Base-by-base conservation (phyloP, 2,113 vertebrate species). In the Takifugu flavidus region DNA sequence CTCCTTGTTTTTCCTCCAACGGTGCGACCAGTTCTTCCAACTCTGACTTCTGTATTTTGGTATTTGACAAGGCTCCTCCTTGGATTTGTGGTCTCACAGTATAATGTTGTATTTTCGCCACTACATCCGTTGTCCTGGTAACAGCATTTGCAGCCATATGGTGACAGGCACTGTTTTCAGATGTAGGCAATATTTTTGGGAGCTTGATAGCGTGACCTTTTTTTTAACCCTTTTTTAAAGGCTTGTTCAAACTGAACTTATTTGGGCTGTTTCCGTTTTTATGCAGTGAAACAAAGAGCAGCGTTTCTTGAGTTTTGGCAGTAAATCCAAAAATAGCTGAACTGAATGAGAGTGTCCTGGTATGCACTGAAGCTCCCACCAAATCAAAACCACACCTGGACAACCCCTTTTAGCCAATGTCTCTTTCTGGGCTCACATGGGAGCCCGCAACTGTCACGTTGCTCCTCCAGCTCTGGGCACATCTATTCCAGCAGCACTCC, bases 391-490 rank as follows among this genome's bases (percentile, higher is more conserved):
- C 34, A 49, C 67, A 74, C 61, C 68, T 75, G 65, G 39, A 60
- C 60, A 65, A 57, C 28, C 27, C 8, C 25, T 44, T n/a, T 52
- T 28, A 3, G 43, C 3, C n/a, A 49, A 31, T 51, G 51, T 62
- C n/a, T 51, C 59, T 70, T 57, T 67, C 59, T 51, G 50, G 27
- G 56, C 55, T 58, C 28, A 29, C 62, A 56, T 8, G 12, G 7
- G 15, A 46, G 12, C 53, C 45, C 15, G 39, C 44, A 25, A 20
- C 46, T 39, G 44, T 31, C 29, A 71, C 6, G 39, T 25, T 0
- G 2, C 3, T 59, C n/a, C 10, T 50, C 4, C 49, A 10, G 15
- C 39, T 54, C 13, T 10, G 34, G 44, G 27, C 63, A 15, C 31
- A 0, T 3, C 55, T 63, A 10, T 52, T 25, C 46, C 13, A 15